phyloP scores from a whole-genome alignment of 2,113 vertebrate genomes.

The Eclectus roratus region DNA sequence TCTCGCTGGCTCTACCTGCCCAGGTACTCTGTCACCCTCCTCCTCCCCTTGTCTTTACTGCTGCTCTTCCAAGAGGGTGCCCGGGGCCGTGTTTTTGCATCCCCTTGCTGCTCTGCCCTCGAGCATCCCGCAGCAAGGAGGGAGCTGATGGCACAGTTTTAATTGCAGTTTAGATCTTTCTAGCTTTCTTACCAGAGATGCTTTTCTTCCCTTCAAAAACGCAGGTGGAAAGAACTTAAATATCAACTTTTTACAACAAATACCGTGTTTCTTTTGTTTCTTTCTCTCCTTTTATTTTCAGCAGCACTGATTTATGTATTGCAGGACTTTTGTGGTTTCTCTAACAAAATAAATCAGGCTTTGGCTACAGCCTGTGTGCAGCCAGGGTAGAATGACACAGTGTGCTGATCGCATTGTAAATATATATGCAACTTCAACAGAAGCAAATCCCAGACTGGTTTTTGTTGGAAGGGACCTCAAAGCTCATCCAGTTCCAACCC shows the following conservation, averaged over 20 bases:
- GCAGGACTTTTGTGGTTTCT: background rate
- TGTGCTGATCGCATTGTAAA: background rate
- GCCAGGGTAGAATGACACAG: background rate
- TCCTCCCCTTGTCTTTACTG: rapidly evolving
- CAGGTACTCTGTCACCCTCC: background rate
- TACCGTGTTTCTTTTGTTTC: rapidly evolving
- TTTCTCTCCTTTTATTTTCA: background rate
- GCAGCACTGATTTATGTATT: background rate
- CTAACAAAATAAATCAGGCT: background rate
- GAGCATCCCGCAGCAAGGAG: rapidly evolving
- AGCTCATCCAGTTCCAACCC: background rate
- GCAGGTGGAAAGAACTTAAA: background rate
- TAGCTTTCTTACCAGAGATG: background rate
- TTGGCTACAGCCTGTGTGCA: background rate
- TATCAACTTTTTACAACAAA: background rate
- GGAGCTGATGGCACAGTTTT: rapidly evolving
- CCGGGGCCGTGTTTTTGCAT: rapidly evolving
- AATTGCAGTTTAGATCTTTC: rapidly evolving
- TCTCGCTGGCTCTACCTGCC: background rate
- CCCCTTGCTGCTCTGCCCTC: background rate
- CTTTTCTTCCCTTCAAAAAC: background rate
- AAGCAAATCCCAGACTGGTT: background rate
- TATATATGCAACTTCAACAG: background rate
- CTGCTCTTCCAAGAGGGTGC: background rate
- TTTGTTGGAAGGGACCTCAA: background rate